These are phyloP conservation scores for Stomatorhinus ivindoensis DNA, from an alignment of 2,113 vertebrate genomes.

Conservation along the genomic window DNA sequence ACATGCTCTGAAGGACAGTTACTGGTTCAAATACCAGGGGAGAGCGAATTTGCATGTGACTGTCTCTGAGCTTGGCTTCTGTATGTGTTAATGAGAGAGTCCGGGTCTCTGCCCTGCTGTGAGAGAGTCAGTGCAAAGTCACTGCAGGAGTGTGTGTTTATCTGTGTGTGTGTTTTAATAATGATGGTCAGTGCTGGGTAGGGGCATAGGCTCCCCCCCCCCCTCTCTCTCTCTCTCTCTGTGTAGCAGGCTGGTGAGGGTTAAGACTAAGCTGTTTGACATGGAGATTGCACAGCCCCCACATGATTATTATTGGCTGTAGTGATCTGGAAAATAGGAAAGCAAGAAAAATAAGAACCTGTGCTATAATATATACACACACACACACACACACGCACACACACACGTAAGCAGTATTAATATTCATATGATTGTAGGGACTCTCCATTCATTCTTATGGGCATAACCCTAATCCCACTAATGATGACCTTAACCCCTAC, in stretches of 20 bases:
- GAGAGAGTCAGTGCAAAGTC: background rate
- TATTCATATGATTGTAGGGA: too few relatives aligned
- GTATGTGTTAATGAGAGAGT: background rate
- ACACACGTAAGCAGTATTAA: constrained; percentile 24
- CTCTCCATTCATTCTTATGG: too few relatives aligned
- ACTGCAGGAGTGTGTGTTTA: background rate
- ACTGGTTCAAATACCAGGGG: background rate
- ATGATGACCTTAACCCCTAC: background rate
- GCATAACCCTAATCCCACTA: too few relatives aligned
- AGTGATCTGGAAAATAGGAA: constrained; percentile 68
- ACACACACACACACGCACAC: constrained; percentile 16
- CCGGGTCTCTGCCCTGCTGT: constrained; percentile 8
- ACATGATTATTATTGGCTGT: constrained; percentile 52
- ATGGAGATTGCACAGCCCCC: constrained; percentile 50
- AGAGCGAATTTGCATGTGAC: background rate
- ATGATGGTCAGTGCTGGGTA: background rate
- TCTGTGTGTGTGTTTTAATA: constrained; percentile 3
- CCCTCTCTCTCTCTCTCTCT: too few relatives aligned
- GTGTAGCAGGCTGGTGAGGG: constrained; percentile 33
- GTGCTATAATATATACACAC: constrained; percentile 17
- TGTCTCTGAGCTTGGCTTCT: background rate
- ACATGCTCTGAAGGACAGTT: background rate
- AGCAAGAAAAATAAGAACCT: constrained; percentile 47
- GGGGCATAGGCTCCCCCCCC: too few relatives aligned
- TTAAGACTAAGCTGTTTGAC: constrained; percentile 51